Percentiles rank a stretch among this genome's conserved stretches.
phyloP scores from a whole-genome alignment of 1,140 invertebrate species.

The Papilio dardanus region DNA sequence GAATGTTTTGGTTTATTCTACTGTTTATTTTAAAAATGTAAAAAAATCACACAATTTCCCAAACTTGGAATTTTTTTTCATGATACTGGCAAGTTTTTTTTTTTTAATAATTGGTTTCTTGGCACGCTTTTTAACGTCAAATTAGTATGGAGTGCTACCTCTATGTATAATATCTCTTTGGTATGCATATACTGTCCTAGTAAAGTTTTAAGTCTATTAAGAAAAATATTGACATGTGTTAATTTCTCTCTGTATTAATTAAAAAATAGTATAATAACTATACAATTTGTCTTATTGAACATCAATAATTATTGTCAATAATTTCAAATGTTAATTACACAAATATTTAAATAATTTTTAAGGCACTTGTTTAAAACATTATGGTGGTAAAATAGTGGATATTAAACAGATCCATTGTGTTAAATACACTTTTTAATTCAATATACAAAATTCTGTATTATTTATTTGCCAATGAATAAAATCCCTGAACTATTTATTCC shows the following conservation, averaged over 20 bases:
- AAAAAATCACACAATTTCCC: no score
- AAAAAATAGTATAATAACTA: neutral
- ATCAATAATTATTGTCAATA: slow-evolving; percentile 29
- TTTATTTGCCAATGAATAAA: neutral
- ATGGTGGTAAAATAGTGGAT: neutral
- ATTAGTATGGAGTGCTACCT: no score
- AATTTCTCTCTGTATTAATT: slow-evolving; percentile 3
- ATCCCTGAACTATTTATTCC: neutral
- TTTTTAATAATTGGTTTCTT: no score
- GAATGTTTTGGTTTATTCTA: no score
- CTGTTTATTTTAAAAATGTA: no score
- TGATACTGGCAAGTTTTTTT: no score
- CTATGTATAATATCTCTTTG: no score
- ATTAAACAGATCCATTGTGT: slow-evolving; percentile 21
- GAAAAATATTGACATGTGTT: slow-evolving; percentile 18
- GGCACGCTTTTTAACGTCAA: no score
- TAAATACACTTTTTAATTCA: neutral
- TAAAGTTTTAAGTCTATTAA: slow-evolving; percentile 7
- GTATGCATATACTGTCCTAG: slow-evolving; percentile 20
- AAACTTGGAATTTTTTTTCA: no score
- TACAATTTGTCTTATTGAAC: slow-evolving; percentile 6
- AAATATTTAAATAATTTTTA: neutral
- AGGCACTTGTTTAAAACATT: slow-evolving; percentile 22
- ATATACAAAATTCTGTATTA: slow-evolving; percentile 21
- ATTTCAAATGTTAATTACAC: neutral